Conservation (phyloP, 2,113 vertebrate species). For the Caloenas nicobarica region DNA sequence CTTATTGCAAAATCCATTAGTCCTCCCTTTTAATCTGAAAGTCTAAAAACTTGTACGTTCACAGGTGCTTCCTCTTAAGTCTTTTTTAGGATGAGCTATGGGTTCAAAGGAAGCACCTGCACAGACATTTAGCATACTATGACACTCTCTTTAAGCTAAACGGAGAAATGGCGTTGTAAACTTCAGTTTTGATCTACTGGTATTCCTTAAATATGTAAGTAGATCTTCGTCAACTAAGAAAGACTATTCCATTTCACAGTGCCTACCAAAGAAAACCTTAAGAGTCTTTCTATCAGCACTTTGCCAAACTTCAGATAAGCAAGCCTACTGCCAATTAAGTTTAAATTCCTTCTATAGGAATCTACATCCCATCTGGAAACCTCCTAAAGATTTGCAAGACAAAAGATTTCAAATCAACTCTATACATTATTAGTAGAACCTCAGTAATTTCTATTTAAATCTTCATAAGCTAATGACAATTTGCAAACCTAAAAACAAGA, state of each 20-base stretch:
- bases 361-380: not conserved
- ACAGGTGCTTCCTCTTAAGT: slow-evolving; percentile 54
- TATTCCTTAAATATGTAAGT: not conserved
- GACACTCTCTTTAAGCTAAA: not conserved
- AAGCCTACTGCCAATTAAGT: not conserved
- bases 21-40: not conserved
- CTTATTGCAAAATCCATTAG: not conserved
- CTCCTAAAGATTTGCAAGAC: not conserved
- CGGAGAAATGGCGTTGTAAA: not conserved
- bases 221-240: not conserved
- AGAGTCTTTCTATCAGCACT: not conserved
- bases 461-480: not conserved
- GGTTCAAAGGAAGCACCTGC: slow-evolving; percentile 66
- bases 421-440: not conserved
- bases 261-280: not conserved
- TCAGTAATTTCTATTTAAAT: not conserved
- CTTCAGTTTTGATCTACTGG: not conserved
- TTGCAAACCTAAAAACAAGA: not conserved
- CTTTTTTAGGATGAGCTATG: slow-evolving; percentile 46
- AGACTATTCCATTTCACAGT: not conserved
- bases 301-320: not conserved
- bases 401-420: not conserved
- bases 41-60: not conserved
- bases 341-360: not conserved
- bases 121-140: not conserved